phyloP scores from a whole-genome alignment of 1,140 invertebrate species.

The Papilio glaucus region DNA sequence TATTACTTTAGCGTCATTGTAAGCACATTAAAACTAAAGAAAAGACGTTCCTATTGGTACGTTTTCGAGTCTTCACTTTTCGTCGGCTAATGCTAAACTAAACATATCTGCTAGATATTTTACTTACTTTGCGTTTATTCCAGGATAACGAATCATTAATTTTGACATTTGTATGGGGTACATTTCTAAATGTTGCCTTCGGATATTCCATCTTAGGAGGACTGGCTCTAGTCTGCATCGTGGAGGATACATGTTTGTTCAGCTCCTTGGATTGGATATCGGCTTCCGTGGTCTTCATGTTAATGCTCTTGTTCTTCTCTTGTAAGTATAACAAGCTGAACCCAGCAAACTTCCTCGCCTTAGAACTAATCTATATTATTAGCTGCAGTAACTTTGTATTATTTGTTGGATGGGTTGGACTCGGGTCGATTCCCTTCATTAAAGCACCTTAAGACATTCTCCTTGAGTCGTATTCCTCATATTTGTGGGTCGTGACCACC shows the following conservation, averaged over 20 bases:
- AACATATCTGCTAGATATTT: too few species aligned
- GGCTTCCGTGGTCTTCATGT: not conserved
- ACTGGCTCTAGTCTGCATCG: not conserved
- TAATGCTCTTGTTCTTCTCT: not conserved
- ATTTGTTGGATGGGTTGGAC: not conserved
- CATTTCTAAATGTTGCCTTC: not conserved
- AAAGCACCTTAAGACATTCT: too few species aligned
- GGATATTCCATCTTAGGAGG: not conserved
- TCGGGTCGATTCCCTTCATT: too few species aligned
- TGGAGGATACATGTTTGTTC: not conserved
- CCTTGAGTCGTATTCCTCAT: too few species aligned
- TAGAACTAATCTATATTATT: too few species aligned
- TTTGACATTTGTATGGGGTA: not conserved
- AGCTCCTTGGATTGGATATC: constrained; percentile 13
- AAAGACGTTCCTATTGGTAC: too few species aligned
- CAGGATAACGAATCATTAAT: constrained; percentile 9
- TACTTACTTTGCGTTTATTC: not conserved
- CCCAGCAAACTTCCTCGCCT: too few species aligned
- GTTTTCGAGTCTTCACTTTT: too few species aligned
- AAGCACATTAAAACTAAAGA: too few species aligned
- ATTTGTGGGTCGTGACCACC: too few species aligned
- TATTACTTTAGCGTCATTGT: too few species aligned
- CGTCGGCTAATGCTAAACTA: too few species aligned
- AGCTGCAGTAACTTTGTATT: not conserved
- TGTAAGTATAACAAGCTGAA: constrained; percentile 6